These are phyloP conservation scores for Yponomeuta plumbellus DNA, from an alignment of 2,888 invertebrate species.

Conservation along the genomic window DNA sequence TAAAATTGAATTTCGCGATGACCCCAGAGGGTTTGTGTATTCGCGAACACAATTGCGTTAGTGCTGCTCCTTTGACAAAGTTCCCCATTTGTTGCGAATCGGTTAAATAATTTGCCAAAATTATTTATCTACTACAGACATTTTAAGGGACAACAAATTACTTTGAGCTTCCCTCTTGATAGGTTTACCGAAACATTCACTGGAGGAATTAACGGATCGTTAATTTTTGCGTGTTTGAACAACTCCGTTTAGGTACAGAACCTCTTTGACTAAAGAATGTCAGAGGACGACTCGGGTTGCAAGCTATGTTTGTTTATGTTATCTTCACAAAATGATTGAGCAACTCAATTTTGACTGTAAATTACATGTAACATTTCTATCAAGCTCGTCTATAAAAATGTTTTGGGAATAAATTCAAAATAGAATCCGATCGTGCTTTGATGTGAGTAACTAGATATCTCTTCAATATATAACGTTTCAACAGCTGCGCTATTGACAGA, in stretches of 20 bases:
- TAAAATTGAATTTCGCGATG: neutral
- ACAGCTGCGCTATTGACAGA: neutral
- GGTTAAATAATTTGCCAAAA: constrained; percentile 4
- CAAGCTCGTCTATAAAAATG: neutral
- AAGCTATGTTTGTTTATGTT: too few species aligned
- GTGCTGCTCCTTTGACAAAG: constrained; percentile 1
- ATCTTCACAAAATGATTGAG: too few species aligned
- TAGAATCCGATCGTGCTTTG: neutral
- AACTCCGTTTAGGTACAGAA: neutral
- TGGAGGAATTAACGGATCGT: neutral
- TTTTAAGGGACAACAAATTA: neutral
- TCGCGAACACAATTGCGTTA: neutral
- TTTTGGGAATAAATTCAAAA: neutral
- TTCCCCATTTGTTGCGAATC: constrained; percentile 3
- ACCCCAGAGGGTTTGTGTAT: neutral
- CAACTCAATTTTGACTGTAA: neutral
- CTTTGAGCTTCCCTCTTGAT: neutral
- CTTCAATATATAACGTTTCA: neutral
- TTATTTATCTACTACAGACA: neutral
- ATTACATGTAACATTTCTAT: neutral
- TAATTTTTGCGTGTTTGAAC: neutral
- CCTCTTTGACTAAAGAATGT: neutral
- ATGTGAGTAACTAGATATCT: neutral
- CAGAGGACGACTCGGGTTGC: too few species aligned
- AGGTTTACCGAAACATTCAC: neutral